Evolutionary conservation across 2,797 vertebrate species (phyloP).

Genomic region (Calcarius lapponicus): DNA sequence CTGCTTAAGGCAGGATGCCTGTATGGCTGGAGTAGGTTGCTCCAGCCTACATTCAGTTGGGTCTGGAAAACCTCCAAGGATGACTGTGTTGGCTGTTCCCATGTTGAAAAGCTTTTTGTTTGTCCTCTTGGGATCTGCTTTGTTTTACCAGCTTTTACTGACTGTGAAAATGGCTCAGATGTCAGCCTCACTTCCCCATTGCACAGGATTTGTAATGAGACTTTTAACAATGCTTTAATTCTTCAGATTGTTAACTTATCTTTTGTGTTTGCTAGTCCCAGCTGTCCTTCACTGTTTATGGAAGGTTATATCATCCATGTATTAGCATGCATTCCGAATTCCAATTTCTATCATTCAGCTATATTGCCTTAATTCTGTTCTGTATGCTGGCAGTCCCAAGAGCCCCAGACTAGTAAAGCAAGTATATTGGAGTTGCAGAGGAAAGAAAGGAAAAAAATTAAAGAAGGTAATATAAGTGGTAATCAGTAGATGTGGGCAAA

Average conservation of each 20-base stretch:
- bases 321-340: not conserved
- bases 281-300: not conserved
- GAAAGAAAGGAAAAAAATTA: not conserved
- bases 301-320: not conserved
- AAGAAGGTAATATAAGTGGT: not conserved
- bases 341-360: not conserved
- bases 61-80: not conserved
- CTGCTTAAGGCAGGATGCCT: not conserved
- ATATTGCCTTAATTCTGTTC: not conserved
- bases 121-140: not conserved
- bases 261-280: not conserved
- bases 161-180: not conserved
- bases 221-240: not conserved
- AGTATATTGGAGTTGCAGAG: not conserved
- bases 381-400: not conserved
- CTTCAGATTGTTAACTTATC: not conserved
- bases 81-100: not conserved
- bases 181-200: not conserved
- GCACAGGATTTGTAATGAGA: not conserved
- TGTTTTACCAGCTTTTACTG: not conserved
- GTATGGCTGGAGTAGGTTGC: not conserved
- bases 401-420: not conserved
- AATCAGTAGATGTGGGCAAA: not conserved
- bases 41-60: not conserved
- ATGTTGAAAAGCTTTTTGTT: not conserved